Conservation (phyloP, 2,113 vertebrate genomes). For the Lota lota region DNA sequence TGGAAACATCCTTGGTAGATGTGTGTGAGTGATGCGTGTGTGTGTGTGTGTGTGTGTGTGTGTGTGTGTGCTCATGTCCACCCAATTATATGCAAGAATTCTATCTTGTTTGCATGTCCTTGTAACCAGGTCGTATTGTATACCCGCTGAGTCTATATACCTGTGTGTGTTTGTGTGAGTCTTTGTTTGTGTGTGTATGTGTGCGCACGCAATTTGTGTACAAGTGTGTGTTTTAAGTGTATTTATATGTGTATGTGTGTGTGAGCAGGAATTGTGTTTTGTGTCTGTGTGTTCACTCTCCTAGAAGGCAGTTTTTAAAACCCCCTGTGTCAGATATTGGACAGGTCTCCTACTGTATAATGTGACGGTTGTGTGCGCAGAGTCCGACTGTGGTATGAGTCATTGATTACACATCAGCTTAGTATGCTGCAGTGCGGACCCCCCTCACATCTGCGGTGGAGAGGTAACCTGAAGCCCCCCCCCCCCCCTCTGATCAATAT, state of each 20-base stretch:
- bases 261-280: neutral
- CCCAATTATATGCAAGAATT: neutral
- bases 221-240: neutral
- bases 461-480: conserved; percentile 71
- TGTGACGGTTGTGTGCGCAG: conserved; percentile 66
- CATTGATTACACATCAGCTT: conserved; percentile 79
- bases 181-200: conserved; percentile 16
- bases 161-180: conserved; percentile 1
- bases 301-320: conserved; percentile 62
- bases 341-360: conserved; percentile 59
- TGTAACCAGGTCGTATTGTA: neutral
- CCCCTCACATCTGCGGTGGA: conserved; percentile 61
- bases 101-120: neutral
- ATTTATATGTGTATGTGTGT: neutral
- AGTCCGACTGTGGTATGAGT: conserved; percentile 69
- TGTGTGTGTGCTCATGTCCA: neutral
- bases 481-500: conserved; percentile 61
- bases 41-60: too few relatives aligned
- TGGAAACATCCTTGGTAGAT: too few relatives aligned
- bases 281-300: conserved; percentile 45
- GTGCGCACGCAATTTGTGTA: conserved; percentile 26
- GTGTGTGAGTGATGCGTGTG: too few relatives aligned
- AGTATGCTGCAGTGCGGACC: conserved; percentile 75
- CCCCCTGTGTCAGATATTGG: conserved; percentile 64
- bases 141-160: conserved; percentile 19